Conservation (phyloP, 2,113 vertebrate genomes). For the Danio rerio region DNA sequence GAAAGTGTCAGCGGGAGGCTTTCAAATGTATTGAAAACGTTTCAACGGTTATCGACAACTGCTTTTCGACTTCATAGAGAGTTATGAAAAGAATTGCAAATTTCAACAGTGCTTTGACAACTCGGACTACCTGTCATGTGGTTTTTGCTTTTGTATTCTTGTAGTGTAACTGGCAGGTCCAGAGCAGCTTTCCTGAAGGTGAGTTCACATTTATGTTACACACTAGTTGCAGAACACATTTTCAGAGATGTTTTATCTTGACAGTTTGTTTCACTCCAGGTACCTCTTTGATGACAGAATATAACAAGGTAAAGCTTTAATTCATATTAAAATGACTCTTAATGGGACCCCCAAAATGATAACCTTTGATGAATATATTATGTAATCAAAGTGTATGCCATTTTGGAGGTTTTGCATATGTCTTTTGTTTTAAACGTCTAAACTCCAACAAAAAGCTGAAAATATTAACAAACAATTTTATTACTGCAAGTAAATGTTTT, state of each 20-base stretch:
- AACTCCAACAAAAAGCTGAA: not conserved
- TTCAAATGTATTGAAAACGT: not conserved
- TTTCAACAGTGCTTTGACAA: not conserved
- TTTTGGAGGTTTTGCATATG: not conserved
- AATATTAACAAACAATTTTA: not conserved
- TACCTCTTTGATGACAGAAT: not conserved
- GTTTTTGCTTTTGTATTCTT: not conserved
- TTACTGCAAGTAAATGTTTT: not conserved
- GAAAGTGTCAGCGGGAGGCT: not conserved
- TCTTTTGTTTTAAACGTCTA: not conserved
- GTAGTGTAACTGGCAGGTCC: not conserved
- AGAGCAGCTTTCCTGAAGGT: constrained; percentile 19
- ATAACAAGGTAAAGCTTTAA: constrained; percentile 22
- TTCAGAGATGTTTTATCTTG: not conserved
- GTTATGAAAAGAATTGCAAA: too few species aligned
- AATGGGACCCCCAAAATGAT: not conserved
- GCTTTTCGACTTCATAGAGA: not conserved
- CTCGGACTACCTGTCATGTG: not conserved
- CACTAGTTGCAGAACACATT: not conserved
- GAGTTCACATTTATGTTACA: not conserved
- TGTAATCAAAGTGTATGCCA: not conserved
- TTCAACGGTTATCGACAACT: not conserved
- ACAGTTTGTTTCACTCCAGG: constrained; percentile 28
- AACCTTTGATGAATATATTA: not conserved
- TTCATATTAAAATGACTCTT: not conserved